Percentiles rank a stretch among this genome's conserved stretches.
These are phyloP conservation scores for Hippocampus zosterae DNA, from an alignment of 2,113 vertebrate genomes.

Conservation along the genomic window DNA sequence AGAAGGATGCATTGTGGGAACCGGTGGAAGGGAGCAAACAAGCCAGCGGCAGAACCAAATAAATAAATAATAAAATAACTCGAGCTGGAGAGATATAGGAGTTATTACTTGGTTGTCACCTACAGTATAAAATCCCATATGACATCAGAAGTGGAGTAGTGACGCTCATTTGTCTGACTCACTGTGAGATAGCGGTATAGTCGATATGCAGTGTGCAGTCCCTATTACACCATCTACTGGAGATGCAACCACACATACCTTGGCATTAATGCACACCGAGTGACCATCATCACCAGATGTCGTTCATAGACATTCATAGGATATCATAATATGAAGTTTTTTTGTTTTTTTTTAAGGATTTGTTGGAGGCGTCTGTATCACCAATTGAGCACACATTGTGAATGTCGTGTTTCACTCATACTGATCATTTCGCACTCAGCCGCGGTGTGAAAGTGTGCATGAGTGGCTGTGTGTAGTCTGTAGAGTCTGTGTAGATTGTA, in stretches of 20 bases:
- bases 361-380: not conserved
- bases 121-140: slow-evolving; percentile 69
- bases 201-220: slow-evolving; percentile 57
- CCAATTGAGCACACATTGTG: not conserved
- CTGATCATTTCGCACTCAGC: not conserved
- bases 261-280: slow-evolving; percentile 28
- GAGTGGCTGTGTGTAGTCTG: not conserved
- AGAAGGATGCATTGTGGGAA: slow-evolving; percentile 55
- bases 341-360: no score
- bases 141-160: slow-evolving; percentile 64
- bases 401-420: not conserved
- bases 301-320: not conserved
- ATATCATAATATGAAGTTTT: no score
- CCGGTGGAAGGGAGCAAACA: slow-evolving; percentile 45
- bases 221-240: slow-evolving; percentile 63
- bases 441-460: not conserved
- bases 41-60: slow-evolving; percentile 23
- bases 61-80: slow-evolving; percentile 34
- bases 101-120: slow-evolving; percentile 74
- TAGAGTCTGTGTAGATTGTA: no score
- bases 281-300: slow-evolving; percentile 3
- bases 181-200: slow-evolving; percentile 52
- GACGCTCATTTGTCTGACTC: slow-evolving; percentile 68
- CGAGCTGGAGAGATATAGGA: slow-evolving; percentile 58
- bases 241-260: slow-evolving; percentile 42